These are phyloP conservation scores for Hyles vespertilio DNA, from an alignment of 1,140 invertebrate species.

Conservation along the genomic window DNA sequence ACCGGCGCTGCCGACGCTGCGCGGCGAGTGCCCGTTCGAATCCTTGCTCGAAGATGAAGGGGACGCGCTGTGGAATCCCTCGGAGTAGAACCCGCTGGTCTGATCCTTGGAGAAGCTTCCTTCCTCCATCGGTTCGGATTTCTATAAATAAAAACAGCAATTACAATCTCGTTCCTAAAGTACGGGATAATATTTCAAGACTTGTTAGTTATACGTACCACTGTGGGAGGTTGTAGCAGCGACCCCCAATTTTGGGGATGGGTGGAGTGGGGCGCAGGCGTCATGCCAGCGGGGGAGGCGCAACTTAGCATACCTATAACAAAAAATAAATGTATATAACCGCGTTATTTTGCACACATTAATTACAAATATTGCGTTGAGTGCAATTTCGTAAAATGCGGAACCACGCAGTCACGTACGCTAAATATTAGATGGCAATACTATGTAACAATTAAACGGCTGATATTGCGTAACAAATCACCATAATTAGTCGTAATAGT, in stretches of 20 bases:
- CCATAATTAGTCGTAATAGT: too few relatives aligned
- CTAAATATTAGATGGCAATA: too few relatives aligned
- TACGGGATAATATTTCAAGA: not conserved
- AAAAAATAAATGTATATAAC: conserved; percentile 1
- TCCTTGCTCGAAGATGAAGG: conserved; percentile 71
- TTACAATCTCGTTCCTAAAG: conserved; percentile 1
- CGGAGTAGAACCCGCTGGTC: conserved; percentile 67
- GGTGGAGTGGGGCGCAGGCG: conserved; percentile 48
- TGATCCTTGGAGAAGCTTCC: conserved; percentile 61
- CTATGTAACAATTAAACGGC: too few relatives aligned
- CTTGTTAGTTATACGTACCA: conserved; percentile 41
- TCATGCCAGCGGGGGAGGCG: conserved; percentile 60
- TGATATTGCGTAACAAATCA: too few relatives aligned
- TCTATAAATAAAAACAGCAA: conserved; percentile 41
- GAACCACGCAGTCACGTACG: conserved; percentile 18
- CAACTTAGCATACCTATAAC: conserved; percentile 60
- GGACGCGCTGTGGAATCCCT: conserved; percentile 72
- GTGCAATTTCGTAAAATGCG: conserved; percentile 18
- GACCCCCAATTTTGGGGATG: conserved; percentile 50
- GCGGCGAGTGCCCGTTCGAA: conserved; percentile 65
- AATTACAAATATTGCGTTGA: not conserved
- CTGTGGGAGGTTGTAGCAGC: conserved; percentile 43
- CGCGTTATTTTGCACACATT: conserved; percentile 1
- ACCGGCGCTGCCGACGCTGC: conserved; percentile 60
- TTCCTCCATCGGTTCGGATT: conserved; percentile 68